These are phyloP conservation scores for Squalus acanthias DNA, from an alignment of 2,797 vertebrate species.

Conservation along the genomic window DNA sequence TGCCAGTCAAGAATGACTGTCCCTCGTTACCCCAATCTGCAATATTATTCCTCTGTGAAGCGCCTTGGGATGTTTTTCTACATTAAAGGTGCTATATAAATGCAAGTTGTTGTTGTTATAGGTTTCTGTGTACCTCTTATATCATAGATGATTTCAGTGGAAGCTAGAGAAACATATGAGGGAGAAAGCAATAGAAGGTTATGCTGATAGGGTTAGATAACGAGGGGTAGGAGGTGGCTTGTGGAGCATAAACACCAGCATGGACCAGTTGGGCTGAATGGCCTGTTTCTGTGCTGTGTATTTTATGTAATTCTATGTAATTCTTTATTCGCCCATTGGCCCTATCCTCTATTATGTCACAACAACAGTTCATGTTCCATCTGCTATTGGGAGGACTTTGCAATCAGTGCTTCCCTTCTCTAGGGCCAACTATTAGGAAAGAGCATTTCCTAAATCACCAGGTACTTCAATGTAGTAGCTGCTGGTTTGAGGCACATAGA, in stretches of 20 bases:
- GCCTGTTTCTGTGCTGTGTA: not conserved
- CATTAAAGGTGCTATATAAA: not conserved
- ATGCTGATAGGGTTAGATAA: not conserved
- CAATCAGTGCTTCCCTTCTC: not conserved
- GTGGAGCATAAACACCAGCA: not conserved
- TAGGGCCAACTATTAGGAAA: not conserved
- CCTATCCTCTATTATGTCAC: not conserved
- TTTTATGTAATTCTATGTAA: not conserved
- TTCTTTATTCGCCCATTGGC: not conserved
- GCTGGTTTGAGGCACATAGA: not conserved
- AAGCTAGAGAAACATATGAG: not conserved
- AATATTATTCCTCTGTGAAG: not conserved
- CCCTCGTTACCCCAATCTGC: not conserved
- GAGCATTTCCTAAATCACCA: not conserved
- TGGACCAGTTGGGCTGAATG: not conserved
- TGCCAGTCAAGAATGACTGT: not conserved
- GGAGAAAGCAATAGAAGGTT: not conserved
- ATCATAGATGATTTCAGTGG: not conserved
- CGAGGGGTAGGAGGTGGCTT: not conserved
- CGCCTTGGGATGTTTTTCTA: not conserved
- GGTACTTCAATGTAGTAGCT: not conserved
- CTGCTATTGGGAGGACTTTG: no score
- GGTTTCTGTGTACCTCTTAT: not conserved
- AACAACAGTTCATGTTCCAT: no score
- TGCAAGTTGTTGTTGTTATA: not conserved